phyloP scores from a whole-genome alignment of 2,888 invertebrate species.

The Limnephilus auricula region DNA sequence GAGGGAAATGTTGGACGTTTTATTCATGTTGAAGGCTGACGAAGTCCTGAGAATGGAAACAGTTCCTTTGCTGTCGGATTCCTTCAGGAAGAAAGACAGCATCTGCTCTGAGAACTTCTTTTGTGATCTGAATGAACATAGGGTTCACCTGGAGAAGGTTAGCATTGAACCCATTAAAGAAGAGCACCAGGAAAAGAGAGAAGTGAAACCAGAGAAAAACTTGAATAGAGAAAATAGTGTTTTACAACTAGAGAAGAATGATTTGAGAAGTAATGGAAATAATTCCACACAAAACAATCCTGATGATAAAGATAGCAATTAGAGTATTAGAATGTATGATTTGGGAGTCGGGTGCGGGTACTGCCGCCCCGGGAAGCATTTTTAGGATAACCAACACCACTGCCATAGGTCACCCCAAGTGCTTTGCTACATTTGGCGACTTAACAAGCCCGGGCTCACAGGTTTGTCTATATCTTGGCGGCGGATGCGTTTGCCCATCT shows the following conservation, averaged over 20 bases:
- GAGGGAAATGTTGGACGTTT: slow-evolving; percentile 64
- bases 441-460: no score
- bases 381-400: no score
- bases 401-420: no score
- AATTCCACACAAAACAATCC: neutral
- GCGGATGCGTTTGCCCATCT: no score
- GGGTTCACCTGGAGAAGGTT: slow-evolving; percentile 50
- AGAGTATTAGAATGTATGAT: neutral
- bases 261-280: neutral
- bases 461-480: no score
- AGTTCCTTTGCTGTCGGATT: slow-evolving; percentile 63
- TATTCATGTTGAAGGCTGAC: slow-evolving; percentile 63
- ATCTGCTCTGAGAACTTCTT: slow-evolving; percentile 59
- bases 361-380: no score
- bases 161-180: slow-evolving; percentile 53
- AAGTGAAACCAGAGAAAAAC: slow-evolving; percentile 22
- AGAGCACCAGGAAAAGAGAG: slow-evolving; percentile 38
- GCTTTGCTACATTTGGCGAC: no score
- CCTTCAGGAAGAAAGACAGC: slow-evolving; percentile 66
- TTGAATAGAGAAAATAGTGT: neutral
- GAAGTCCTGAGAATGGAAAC: slow-evolving; percentile 61
- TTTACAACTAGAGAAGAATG: neutral
- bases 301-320: neutral
- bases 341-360: no score
- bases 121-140: slow-evolving; percentile 51